phyloP scores from a whole-genome alignment of 2,113 vertebrate species.

The Zeus faber region DNA sequence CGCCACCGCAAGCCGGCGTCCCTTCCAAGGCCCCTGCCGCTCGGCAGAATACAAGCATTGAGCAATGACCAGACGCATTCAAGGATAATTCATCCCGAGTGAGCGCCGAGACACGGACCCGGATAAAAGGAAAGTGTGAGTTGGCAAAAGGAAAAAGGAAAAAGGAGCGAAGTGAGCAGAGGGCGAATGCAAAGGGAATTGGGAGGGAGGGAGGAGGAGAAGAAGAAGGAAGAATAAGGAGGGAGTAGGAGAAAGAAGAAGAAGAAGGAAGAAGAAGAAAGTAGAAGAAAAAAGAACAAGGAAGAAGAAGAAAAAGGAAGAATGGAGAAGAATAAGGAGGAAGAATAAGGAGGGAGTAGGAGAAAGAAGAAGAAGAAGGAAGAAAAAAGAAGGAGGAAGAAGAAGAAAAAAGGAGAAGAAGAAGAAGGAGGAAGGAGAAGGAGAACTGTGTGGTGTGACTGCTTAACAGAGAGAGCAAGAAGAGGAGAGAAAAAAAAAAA shows the following conservation, averaged over 20 bases:
- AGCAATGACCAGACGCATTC: slow-evolving; percentile 62
- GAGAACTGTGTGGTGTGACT: too few relatives aligned
- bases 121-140: slow-evolving; percentile 63
- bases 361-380: slow-evolving; percentile 39
- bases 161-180: neutral
- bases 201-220: neutral
- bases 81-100: slow-evolving; percentile 53
- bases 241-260: neutral
- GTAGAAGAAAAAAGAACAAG: neutral
- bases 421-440: slow-evolving; percentile 13
- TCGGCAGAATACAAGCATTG: slow-evolving; percentile 53
- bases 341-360: neutral
- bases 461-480: too few relatives aligned
- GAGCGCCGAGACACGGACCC: slow-evolving; percentile 54
- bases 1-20: slow-evolving; percentile 54
- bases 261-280: neutral
- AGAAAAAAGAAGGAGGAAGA: slow-evolving; percentile 50
- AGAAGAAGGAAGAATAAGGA: neutral
- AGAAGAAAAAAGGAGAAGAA: slow-evolving; percentile 47
- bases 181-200: too few relatives aligned
- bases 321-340: neutral
- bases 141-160: neutral
- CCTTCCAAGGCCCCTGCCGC: slow-evolving; percentile 57
- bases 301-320: neutral
- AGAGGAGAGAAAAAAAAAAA: slow-evolving; percentile 24